phyloP scores from a whole-genome alignment of 2,797 vertebrate species.

The Ctenopoma multispine region DNA sequence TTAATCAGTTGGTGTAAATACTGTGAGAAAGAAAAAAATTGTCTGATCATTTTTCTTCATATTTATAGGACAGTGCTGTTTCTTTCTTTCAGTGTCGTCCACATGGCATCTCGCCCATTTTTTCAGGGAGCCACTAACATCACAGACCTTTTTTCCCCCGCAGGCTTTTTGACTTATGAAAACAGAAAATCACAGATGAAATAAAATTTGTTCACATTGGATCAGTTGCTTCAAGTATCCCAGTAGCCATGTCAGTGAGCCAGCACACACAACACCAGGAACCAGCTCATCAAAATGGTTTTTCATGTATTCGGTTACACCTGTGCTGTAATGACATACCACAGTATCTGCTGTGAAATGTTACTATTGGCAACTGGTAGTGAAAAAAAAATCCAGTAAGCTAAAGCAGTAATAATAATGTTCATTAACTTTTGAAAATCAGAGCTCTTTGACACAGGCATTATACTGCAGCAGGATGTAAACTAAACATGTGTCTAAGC shows the following conservation, averaged over 20 bases:
- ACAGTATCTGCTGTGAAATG: background rate
- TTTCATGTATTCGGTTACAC: background rate
- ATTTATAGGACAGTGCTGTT: background rate
- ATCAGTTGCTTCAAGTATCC: background rate
- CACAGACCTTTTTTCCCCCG: background rate
- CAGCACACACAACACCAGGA: background rate
- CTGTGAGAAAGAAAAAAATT: background rate
- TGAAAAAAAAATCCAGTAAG: background rate
- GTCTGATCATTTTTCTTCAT: background rate
- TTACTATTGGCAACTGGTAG: background rate
- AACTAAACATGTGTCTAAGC: conserved; percentile 15
- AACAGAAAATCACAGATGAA: background rate
- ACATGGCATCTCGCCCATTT: background rate
- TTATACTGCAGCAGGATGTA: conserved; percentile 5
- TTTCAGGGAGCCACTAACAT: background rate
- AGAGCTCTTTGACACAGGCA: conserved; percentile 7
- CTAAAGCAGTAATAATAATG: background rate
- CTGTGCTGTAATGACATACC: background rate
- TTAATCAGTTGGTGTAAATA: background rate
- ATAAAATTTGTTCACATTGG: background rate
- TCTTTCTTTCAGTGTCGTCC: background rate
- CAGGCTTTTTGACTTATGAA: background rate
- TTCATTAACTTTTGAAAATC: background rate
- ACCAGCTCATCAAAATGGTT: background rate
- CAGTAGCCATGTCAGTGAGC: background rate